Evolutionary conservation across 2,113 vertebrate genomes (phyloP), one percentile per base, ranked within the genome.

Genomic region (Trogon melanurus): DNA sequence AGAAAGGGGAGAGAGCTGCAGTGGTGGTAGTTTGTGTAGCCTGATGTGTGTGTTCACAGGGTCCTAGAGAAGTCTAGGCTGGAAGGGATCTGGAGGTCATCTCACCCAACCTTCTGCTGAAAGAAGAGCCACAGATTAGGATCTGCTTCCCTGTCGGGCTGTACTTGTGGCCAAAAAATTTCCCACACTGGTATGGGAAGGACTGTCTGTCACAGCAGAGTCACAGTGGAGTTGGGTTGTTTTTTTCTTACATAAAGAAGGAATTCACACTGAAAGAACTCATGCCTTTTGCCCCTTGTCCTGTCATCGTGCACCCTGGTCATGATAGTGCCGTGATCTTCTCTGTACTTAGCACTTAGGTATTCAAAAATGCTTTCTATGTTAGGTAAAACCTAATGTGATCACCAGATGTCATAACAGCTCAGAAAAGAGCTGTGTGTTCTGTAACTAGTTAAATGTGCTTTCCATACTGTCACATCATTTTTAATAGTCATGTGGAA

Each of bases 401-500:
- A 60, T 23, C 3, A 1, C 58, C 85, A 85, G 62, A 2, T 85
- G 78, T 44, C 87, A 5, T 2, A 75, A 44, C 11, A 1, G 2
- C 12, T 65, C 71, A 70, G 62, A 58, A 34, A 21, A 73, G 48
- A 88, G 23, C 58, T 44, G 0, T 1, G 0, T 11, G 27, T 25
- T 36, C 51, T 70, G 8, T 9, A 41, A 45, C 5, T 51, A 89
- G 50, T 48, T 90, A 60, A 89, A 74, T 44, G 67, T 86, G 23
- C 67, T 79, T 74, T 45, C 38, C 32, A n/a, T 62, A 72, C 64
- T 92, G 60, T 73, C 92, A 86, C 79, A 73, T 76, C 47, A 7
- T 50, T 92, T 71, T 92, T 79, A 61, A 57, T 60, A 88, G 70
- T 92, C 78, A n/a, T 12, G 4, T 50, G 85, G 76, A 80, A 41